Percentiles rank a stretch among this genome's conserved stretches.
phyloP scores from a whole-genome alignment of 2,888 invertebrate genomes.

The Ophion slaviceki region DNA sequence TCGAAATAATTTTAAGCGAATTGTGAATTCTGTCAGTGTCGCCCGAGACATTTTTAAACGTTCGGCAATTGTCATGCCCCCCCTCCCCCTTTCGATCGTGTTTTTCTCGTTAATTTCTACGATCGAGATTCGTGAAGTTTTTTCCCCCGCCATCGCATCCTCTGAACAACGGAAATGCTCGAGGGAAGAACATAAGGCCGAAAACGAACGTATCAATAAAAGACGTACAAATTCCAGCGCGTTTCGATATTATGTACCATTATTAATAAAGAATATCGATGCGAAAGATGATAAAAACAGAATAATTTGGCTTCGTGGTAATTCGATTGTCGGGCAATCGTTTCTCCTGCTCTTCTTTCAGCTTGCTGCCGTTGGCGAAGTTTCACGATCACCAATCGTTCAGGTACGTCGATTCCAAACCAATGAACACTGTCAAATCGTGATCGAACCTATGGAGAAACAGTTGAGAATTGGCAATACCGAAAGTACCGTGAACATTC shows the following conservation, averaged over 20 bases:
- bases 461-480: not conserved
- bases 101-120: not conserved
- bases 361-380: not conserved
- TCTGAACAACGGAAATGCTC: not conserved
- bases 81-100: not conserved
- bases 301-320: constrained; percentile 6
- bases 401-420: constrained; percentile 88
- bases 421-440: constrained; percentile 86
- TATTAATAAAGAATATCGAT: constrained; percentile 53
- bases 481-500: not conserved
- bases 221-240: not conserved
- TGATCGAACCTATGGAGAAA: constrained; percentile 85
- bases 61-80: constrained; percentile 29
- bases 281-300: constrained; percentile 51
- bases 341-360: constrained; percentile 29
- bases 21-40: constrained; percentile 27
- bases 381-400: constrained; percentile 83
- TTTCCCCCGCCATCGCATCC: not conserved
- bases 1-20: constrained; percentile 18
- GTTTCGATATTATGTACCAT: constrained; percentile 16
- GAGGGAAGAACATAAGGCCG: not conserved
- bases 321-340: constrained; percentile 30
- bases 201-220: not conserved
- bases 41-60: constrained; percentile 43
- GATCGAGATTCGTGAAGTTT: not conserved